Evolutionary conservation across 35 echinoderm and acorn worm species (phyloP).

Genomic region (Chiridota heheva): DNA sequence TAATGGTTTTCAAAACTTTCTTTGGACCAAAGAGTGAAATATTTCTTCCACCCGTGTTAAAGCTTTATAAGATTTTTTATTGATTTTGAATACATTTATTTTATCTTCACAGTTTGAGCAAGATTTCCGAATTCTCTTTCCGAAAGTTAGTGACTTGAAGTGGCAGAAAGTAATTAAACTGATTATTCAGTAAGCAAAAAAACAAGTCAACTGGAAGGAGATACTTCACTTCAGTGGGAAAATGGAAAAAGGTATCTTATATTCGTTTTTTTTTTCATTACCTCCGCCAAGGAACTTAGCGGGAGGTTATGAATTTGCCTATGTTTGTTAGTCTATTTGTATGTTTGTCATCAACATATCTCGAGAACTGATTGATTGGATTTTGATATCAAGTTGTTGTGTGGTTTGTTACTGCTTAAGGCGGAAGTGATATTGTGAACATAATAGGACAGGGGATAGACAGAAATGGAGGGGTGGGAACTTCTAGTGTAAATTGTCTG

Average conservation of each 20-base stretch:
- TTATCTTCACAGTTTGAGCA: constrained; percentile 1
- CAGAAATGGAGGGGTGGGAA: too few species aligned
- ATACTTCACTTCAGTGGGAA: constrained; percentile 8
- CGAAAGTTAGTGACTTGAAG: constrained; percentile 9
- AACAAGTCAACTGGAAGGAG: constrained; percentile 1
- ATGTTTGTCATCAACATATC: too few species aligned
- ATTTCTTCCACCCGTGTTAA: not conserved
- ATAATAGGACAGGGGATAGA: too few species aligned
- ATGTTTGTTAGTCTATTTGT: too few species aligned
- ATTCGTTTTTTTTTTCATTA: too few species aligned
- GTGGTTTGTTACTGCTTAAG: too few species aligned
- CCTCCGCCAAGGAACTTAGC: too few species aligned
- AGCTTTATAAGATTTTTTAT: not conserved
- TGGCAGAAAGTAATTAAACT: not conserved
- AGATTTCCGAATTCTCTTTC: constrained; percentile 17
- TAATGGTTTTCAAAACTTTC: not conserved
- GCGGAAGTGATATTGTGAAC: too few species aligned
- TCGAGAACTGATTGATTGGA: too few species aligned
- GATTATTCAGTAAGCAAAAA: constrained; percentile 6
- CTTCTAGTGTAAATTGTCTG: too few species aligned
- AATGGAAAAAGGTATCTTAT: constrained; percentile 11
- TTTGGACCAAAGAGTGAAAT: not conserved
- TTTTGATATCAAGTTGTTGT: too few species aligned
- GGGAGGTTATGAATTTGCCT: too few species aligned
- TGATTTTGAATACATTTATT: constrained; percentile 19